Percentiles rank a stretch among this genome's conserved stretches.
phyloP scores from a whole-genome alignment of 2,797 vertebrate species.

The Tympanoctomys barrerae region DNA sequence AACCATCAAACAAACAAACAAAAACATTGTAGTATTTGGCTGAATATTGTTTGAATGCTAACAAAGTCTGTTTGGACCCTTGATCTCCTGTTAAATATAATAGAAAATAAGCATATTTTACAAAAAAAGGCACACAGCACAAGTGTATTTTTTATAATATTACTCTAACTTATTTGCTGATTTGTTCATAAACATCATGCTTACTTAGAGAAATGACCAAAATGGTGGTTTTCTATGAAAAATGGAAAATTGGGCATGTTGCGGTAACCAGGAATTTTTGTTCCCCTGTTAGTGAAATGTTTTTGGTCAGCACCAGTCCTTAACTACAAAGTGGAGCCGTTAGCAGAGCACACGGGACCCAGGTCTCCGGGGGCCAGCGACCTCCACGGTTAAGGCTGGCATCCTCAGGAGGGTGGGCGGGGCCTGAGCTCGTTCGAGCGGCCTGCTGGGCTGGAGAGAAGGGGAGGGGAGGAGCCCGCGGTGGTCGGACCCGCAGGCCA shows the following conservation, averaged over 20 bases:
- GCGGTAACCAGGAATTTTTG: not conserved
- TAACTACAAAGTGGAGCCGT: not conserved
- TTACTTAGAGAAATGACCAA: not conserved
- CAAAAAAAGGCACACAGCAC: not conserved
- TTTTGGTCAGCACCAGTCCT: not conserved
- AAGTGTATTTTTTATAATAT: not conserved
- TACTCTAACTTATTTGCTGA: not conserved
- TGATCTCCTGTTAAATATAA: not conserved
- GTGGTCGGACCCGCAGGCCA: fast-evolving
- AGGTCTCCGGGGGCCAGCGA: no score
- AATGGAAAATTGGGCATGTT: not conserved
- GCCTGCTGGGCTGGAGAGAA: not conserved
- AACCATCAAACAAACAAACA: not conserved
- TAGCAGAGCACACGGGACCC: not conserved
- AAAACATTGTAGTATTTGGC: not conserved
- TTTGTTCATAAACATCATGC: not conserved
- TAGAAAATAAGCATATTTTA: not conserved
- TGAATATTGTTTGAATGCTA: not conserved
- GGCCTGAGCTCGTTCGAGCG: not conserved
- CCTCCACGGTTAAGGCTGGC: not conserved
- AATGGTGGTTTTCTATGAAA: not conserved
- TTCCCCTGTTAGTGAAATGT: not conserved
- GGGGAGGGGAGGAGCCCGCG: not conserved
- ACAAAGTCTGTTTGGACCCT: not conserved
- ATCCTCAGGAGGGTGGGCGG: fast-evolving